phyloP scores from a whole-genome alignment of 1,140 invertebrate genomes.

The Drosophila subpulchrella region DNA sequence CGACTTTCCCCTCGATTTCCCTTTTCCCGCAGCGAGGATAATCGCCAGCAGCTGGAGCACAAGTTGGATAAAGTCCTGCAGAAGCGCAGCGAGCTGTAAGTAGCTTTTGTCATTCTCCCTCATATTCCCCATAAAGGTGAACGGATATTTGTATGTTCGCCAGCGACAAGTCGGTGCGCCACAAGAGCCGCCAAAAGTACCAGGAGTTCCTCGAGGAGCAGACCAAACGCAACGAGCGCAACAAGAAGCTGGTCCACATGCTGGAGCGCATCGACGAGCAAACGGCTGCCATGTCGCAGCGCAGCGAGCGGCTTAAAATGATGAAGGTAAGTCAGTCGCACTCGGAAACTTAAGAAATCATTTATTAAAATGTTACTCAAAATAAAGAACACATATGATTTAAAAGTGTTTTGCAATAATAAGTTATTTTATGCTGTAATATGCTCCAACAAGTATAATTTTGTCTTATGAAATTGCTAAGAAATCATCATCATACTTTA shows the following conservation, averaged over 20 bases:
- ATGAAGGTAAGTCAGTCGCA: conserved; percentile 84
- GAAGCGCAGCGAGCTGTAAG: conserved; percentile 81
- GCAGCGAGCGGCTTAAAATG: conserved; percentile 87
- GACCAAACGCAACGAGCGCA: conserved; percentile 86
- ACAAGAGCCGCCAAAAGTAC: conserved; percentile 86
- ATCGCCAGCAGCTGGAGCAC: conserved; percentile 80
- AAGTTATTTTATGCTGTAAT: too few relatives aligned
- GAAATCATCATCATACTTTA: too few relatives aligned
- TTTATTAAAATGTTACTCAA: too few relatives aligned
- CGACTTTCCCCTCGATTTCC: conserved; percentile 19
- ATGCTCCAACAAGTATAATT: too few relatives aligned
- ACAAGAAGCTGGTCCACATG: conserved; percentile 86
- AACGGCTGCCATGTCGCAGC: conserved; percentile 86
- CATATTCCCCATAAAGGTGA: neutral
- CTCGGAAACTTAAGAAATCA: neutral
- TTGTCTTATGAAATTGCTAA: too few relatives aligned
- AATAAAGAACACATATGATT: too few relatives aligned
- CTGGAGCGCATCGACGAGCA: conserved; percentile 87
- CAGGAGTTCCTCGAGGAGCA: conserved; percentile 88
- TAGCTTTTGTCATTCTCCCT: conserved; percentile 32
- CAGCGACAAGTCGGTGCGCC: conserved; percentile 83
- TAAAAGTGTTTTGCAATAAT: too few relatives aligned
- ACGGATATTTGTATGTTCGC: neutral
- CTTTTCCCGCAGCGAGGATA: conserved; percentile 65
- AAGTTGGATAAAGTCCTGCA: conserved; percentile 80